Evolutionary conservation across 2,113 vertebrate species (phyloP).

Genomic region (Halcyon senegalensis): DNA sequence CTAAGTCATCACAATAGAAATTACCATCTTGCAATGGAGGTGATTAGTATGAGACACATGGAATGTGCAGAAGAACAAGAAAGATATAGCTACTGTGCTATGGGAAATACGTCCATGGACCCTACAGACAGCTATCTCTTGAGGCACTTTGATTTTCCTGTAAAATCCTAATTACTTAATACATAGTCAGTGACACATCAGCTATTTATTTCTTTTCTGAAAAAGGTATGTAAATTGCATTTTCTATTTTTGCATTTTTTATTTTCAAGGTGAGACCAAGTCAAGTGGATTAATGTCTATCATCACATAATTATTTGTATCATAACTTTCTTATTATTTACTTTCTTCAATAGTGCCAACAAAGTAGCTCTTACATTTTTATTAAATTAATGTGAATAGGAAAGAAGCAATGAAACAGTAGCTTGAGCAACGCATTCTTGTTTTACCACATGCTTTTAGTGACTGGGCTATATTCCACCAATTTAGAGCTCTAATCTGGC

Average conservation of each 20-base stretch:
- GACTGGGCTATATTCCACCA: constrained; percentile 50
- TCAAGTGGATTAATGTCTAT: neutral
- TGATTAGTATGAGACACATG: neutral
- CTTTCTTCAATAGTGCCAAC: constrained; percentile 28
- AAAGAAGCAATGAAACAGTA: constrained; percentile 56
- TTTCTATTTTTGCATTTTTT: neutral
- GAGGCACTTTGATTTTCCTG: neutral
- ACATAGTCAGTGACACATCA: neutral
- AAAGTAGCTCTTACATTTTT: constrained; percentile 55
- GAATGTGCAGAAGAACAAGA: neutral
- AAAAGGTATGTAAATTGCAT: neutral
- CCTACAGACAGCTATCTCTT: neutral
- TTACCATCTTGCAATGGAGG: neutral
- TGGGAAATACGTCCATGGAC: neutral
- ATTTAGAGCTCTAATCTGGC: constrained; percentile 60
- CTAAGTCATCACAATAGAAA: neutral
- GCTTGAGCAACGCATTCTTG: constrained; percentile 9
- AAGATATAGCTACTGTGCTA: neutral
- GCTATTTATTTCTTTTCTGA: neutral
- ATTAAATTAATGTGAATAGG: constrained; percentile 58
- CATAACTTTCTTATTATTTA: constrained; percentile 37
- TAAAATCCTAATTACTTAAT: neutral
- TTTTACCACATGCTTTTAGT: constrained; percentile 47
- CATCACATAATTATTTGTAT: neutral
- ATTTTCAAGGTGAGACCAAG: neutral